Evolutionary conservation across 30 jellyfish, hydroid and myxozoan species (phyloP).

Genomic region (Sanderia malayensis): DNA sequence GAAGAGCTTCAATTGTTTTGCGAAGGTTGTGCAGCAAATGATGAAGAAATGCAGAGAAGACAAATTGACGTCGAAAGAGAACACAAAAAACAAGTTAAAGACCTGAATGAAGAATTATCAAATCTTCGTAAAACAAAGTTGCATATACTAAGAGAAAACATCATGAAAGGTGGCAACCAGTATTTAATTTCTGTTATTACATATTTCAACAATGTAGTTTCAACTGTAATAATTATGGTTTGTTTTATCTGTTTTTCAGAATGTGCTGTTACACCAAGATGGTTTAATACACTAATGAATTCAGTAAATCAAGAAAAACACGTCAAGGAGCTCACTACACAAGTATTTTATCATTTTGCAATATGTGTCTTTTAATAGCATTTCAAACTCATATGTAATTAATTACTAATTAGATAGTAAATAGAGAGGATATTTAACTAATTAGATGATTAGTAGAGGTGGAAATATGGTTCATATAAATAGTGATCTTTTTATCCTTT

Average conservation of each 20-base stretch:
- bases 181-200: no score
- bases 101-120: slow-evolving; percentile 34
- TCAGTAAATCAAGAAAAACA: slow-evolving; percentile 40
- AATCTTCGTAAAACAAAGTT: slow-evolving; percentile 31
- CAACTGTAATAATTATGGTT: no score
- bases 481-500: not conserved
- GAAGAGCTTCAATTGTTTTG: slow-evolving; percentile 65
- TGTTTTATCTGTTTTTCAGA: no score
- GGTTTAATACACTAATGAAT: slow-evolving; percentile 48
- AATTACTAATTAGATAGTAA: no score
- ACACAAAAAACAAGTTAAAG: not conserved
- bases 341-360: no score
- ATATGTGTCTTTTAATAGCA: no score
- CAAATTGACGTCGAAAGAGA: slow-evolving; percentile 41
- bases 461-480: no score
- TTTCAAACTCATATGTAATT: no score
- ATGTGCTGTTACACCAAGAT: slow-evolving; percentile 55
- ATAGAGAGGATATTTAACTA: no score
- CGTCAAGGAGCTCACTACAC: slow-evolving; percentile 20
- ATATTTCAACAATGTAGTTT: no score
- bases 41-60: slow-evolving; percentile 36
- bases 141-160: slow-evolving; percentile 39
- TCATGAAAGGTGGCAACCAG: slow-evolving; percentile 58
- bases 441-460: no score
- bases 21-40: slow-evolving; percentile 45